Conservation (phyloP, 2,797 vertebrate genomes). For the Leptatherina wallacei region DNA sequence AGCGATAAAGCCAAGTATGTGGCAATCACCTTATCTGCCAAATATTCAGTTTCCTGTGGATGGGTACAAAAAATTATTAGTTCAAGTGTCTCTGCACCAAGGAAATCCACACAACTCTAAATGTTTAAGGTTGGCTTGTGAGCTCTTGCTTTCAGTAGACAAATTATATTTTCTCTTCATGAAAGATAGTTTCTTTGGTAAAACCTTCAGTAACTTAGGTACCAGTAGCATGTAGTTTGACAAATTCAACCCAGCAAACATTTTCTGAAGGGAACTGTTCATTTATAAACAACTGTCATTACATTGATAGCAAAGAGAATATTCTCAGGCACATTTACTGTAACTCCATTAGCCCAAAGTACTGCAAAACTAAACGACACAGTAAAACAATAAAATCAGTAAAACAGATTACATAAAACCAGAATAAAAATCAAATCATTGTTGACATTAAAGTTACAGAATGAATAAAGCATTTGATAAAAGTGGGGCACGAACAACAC, state of each 20-base stretch:
- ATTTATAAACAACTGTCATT: neutral
- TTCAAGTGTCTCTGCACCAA: neutral
- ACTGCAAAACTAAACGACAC: too few species aligned
- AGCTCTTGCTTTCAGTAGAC: neutral
- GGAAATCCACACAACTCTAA: neutral
- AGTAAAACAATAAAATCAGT: too few species aligned
- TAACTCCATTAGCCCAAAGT: too few species aligned
- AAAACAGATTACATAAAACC: too few species aligned
- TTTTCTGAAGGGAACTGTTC: neutral
- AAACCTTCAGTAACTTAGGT: neutral
- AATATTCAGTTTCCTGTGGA: neutral
- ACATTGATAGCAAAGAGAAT: neutral
- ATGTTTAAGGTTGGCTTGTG: neutral
- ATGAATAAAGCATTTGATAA: slow-evolving; percentile 5
- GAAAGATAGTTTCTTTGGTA: neutral
- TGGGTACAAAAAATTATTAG: neutral
- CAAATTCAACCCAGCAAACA: neutral
- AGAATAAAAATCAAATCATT: too few species aligned
- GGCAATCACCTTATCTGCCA: neutral
- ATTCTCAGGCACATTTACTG: too few species aligned
- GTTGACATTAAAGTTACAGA: slow-evolving; percentile 10
- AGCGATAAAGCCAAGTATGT: neutral
- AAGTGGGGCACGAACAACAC: slow-evolving; percentile 24
- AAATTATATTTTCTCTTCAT: neutral
- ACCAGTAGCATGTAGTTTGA: slow-evolving; percentile 1